Percentiles rank a stretch among this genome's conserved stretches.
These are phyloP conservation scores for Oreochromis niloticus DNA, from an alignment of 2,113 vertebrate species.

Conservation along the genomic window DNA sequence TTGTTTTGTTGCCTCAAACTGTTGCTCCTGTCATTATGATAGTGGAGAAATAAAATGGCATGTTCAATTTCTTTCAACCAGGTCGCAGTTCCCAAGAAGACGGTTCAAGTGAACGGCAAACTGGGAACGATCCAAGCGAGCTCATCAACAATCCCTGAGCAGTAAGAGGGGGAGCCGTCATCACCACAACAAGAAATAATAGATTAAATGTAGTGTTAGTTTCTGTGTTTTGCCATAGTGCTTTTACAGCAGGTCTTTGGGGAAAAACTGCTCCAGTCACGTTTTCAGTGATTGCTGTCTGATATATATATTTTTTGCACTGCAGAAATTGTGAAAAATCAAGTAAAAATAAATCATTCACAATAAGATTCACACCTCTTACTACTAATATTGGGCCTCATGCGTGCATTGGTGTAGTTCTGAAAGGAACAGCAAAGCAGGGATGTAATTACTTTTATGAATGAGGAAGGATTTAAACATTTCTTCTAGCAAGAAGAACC, in stretches of 20 bases:
- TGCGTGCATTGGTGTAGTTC: not conserved
- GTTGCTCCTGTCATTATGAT: not conserved
- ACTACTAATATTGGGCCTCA: not conserved
- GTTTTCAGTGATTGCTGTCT: not conserved
- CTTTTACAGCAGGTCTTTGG: not conserved
- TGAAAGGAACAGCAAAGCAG: not conserved
- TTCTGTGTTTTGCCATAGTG: not conserved
- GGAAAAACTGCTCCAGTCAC: not conserved
- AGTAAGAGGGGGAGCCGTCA: not conserved
- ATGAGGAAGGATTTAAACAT: not conserved
- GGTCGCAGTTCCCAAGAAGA: constrained; percentile 68
- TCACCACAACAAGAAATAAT: not conserved
- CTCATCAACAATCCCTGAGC: constrained; percentile 20
- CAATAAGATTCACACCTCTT: not conserved
- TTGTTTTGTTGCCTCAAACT: not conserved
- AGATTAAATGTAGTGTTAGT: not conserved
- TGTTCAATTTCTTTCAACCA: constrained; percentile 39
- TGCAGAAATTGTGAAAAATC: not conserved
- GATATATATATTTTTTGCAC: not conserved
- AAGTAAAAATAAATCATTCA: not conserved
- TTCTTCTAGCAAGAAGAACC: not conserved
- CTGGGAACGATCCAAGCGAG: constrained; percentile 64
- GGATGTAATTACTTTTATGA: not conserved
- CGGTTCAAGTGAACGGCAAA: constrained; percentile 71
- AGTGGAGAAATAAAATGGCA: not conserved